These are phyloP conservation scores for Heliconius ethilla DNA, from an alignment of 2,888 invertebrate genomes.

Conservation along the genomic window DNA sequence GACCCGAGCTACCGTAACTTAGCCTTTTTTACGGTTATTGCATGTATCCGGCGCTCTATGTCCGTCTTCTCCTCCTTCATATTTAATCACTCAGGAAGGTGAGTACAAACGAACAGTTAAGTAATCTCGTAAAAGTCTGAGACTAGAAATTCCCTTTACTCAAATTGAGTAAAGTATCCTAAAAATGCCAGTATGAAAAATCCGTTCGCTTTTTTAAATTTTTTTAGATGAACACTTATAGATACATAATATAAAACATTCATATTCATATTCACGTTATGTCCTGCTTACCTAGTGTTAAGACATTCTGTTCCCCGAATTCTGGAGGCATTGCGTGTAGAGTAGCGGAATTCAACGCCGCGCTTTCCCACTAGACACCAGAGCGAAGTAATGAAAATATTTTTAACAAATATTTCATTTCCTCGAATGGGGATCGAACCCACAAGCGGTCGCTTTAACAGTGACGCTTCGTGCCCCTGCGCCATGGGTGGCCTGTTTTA, in stretches of 20 bases:
- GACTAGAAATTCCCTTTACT: conserved; percentile 15
- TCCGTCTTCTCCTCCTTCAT: conserved; percentile 49
- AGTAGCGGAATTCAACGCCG: too few species aligned
- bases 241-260: not conserved
- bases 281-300: too few species aligned
- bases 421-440: too few species aligned
- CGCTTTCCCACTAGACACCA: too few species aligned
- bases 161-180: not conserved
- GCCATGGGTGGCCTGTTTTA: too few species aligned
- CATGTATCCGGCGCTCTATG: conserved; percentile 55
- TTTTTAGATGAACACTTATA: too few species aligned
- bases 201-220: not conserved
- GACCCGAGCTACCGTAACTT: conserved; percentile 69
- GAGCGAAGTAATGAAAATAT: too few species aligned
- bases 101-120: conserved; percentile 34
- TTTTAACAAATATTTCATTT: too few species aligned
- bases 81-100: conserved; percentile 52
- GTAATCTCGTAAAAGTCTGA: not conserved
- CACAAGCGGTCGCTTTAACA: too few species aligned
- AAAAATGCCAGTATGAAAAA: not conserved
- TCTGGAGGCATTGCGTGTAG: too few species aligned
- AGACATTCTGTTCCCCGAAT: too few species aligned
- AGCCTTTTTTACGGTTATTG: conserved; percentile 62
- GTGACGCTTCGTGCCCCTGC: too few species aligned
- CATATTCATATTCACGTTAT: not conserved